A percentile compares a stretch with the other conserved stretches of the same genome.
These are phyloP conservation scores for Notolabrus celidotus DNA, from an alignment of 2,797 vertebrate genomes.

Conservation along the genomic window DNA sequence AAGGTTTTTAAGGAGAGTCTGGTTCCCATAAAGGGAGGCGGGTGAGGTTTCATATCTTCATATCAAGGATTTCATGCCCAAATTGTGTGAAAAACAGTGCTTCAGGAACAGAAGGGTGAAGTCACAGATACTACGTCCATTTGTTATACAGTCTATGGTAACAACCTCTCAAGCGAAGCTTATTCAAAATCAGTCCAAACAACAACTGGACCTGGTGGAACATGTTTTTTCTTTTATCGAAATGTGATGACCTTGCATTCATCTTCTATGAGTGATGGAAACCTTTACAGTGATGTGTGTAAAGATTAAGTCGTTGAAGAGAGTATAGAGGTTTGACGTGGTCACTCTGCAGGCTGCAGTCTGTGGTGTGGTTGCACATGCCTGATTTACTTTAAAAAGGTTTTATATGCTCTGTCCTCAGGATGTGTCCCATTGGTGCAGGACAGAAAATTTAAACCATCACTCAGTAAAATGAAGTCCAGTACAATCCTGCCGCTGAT, in stretches of 20 bases:
- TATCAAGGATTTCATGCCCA: background rate
- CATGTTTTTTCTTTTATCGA: no score
- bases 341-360: no score
- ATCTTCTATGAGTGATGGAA: no score
- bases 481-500: background rate
- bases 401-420: constrained; percentile 2
- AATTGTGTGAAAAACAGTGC: no score
- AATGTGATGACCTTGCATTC: no score
- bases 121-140: no score
- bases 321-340: no score
- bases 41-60: background rate
- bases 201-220: no score
- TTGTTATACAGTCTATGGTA: background rate
- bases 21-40: background rate
- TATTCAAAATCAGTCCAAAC: no score
- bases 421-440: background rate
- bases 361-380: background rate
- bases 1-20: background rate
- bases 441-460: constrained; percentile 14
- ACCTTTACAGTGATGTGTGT: background rate
- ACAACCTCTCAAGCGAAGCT: background rate
- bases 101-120: no score
- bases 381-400: constrained; percentile 13
- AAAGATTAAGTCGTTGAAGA: no score
- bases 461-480: constrained; percentile 7